These are phyloP conservation scores for Morpho achilles DNA, from an alignment of 2,888 invertebrate species.

Conservation along the genomic window DNA sequence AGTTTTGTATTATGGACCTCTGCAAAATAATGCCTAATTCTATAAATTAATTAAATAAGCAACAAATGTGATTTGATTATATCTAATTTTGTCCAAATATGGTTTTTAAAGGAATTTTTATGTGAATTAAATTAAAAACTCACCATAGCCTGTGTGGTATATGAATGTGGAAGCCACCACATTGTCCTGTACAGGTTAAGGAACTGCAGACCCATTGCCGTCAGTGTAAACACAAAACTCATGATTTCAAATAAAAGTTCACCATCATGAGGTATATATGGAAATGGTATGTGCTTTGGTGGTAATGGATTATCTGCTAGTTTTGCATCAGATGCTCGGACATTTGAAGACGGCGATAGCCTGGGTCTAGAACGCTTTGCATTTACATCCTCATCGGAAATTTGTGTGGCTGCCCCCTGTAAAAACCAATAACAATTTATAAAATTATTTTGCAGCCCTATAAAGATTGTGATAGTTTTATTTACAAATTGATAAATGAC, in stretches of 20 bases:
- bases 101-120: not conserved
- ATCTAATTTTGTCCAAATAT: too few species aligned
- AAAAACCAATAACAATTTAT: not conserved
- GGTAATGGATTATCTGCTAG: conserved; percentile 67
- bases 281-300: conserved; percentile 91
- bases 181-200: conserved; percentile 96
- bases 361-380: conserved; percentile 47
- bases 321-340: conserved; percentile 43
- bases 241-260: conserved; percentile 92
- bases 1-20: too few species aligned
- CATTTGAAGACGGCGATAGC: conserved; percentile 36
- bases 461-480: too few species aligned
- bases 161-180: conserved; percentile 98
- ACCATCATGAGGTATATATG: conserved; percentile 87
- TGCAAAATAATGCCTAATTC: too few species aligned
- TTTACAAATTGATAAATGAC: too few species aligned
- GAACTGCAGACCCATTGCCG: conserved; percentile 92
- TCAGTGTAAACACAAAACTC: conserved; percentile 88
- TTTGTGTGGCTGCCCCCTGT: conserved; percentile 39
- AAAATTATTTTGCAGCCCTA: too few species aligned
- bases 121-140: not conserved
- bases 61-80: too few species aligned
- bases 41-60: too few species aligned
- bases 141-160: conserved; percentile 83
- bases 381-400: conserved; percentile 57